Conservation (phyloP, 2,888 invertebrate genomes). For the Clanis bilineata region DNA sequence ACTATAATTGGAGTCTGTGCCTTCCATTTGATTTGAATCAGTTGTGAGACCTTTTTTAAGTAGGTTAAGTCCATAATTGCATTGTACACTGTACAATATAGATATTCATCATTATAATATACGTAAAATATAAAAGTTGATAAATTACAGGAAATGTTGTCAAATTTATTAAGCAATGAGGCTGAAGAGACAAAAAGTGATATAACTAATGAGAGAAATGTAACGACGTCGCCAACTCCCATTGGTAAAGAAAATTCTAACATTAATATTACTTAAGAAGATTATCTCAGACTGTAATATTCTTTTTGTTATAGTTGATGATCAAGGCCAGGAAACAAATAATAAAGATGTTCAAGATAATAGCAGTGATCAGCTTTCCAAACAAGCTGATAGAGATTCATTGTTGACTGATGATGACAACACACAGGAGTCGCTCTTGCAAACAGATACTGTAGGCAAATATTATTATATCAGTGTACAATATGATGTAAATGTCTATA, state of each 20-base stretch:
- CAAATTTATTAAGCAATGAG: conserved; percentile 58
- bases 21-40: too few species aligned
- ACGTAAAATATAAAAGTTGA: neutral
- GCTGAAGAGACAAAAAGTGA: conserved; percentile 43
- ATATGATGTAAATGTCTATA: neutral
- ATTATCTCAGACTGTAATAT: neutral
- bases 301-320: conserved; percentile 18
- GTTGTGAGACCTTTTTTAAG: too few species aligned
- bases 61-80: conserved; percentile 4
- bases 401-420: conserved; percentile 46
- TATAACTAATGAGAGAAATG: neutral
- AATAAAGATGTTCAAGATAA: neutral
- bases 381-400: conserved; percentile 13
- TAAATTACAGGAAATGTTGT: conserved; percentile 57
- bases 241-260: conserved; percentile 7
- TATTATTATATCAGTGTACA: neutral
- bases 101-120: neutral
- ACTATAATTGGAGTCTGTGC: too few species aligned
- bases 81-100: neutral
- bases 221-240: conserved; percentile 10
- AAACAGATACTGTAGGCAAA: neutral
- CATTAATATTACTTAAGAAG: neutral
- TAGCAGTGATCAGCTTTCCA: neutral
- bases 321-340: conserved; percentile 7
- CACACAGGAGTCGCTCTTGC: conserved; percentile 39